Evolutionary conservation across 2,113 vertebrate species (phyloP).

Genomic region (Melanocharis versteri): DNA sequence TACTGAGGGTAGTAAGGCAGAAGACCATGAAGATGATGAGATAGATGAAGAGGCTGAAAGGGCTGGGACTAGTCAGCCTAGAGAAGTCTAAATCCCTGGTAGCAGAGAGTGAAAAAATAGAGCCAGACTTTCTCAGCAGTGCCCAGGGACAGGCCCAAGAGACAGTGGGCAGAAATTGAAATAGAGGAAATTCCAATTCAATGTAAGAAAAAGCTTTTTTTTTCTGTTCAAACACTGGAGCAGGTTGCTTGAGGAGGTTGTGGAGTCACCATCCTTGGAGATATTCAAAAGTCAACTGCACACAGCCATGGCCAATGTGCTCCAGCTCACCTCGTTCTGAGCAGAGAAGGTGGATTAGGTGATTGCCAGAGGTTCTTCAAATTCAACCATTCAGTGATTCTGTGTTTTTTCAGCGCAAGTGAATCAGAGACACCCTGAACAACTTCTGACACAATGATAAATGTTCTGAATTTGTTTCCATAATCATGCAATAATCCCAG

Average conservation of each 20-base stretch:
- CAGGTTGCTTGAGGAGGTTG: not conserved
- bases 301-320: not conserved
- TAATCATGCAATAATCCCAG: not conserved
- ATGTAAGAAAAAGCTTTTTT: fast-evolving
- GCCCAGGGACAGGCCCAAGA: not conserved
- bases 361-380: not conserved
- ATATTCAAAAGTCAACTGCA: not conserved
- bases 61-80: not conserved
- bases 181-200: not conserved
- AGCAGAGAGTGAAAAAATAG: not conserved
- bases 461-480: not conserved
- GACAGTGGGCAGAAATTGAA: not conserved
- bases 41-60: not conserved
- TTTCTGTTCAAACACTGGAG: not conserved
- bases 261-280: not conserved
- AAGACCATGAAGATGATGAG: not conserved
- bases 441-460: not conserved
- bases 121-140: not conserved
- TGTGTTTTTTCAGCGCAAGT: not conserved
- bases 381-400: not conserved
- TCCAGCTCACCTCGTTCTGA: not conserved
- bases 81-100: not conserved
- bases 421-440: not conserved
- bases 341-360: not conserved
- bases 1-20: not conserved